Conservation (phyloP, 2,888 invertebrate species). For the Celastrina argiolus region DNA sequence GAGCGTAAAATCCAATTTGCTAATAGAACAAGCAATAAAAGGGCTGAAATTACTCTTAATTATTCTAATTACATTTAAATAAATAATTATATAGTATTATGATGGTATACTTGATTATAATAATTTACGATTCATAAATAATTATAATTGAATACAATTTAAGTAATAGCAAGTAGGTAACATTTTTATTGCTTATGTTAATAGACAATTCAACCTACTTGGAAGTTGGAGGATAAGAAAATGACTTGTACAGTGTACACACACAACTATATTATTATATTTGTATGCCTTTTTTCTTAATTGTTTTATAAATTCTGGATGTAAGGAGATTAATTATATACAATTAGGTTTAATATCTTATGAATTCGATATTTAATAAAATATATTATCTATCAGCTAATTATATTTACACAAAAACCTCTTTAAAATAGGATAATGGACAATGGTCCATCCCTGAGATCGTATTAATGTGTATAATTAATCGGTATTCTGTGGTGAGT, state of each 20-base stretch:
- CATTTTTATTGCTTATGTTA: neutral
- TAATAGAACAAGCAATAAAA: neutral
- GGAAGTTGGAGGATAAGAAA: neutral
- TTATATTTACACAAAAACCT: too few species aligned
- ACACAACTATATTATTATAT: neutral
- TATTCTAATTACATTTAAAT: neutral
- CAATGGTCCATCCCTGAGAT: too few species aligned
- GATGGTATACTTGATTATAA: neutral
- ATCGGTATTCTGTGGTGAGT: too few species aligned
- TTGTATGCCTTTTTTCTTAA: too few species aligned
- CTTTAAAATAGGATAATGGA: too few species aligned
- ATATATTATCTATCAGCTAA: too few species aligned
- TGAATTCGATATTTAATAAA: too few species aligned
- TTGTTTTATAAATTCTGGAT: too few species aligned
- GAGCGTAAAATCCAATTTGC: neutral
- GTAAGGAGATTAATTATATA: too few species aligned
- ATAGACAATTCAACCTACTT: constrained; percentile 1
- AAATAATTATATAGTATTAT: neutral
- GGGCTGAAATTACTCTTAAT: neutral
- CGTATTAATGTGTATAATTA: too few species aligned
- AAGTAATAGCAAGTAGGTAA: neutral
- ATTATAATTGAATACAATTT: constrained; percentile 10
- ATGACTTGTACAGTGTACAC: neutral
- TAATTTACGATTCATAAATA: constrained; percentile 7
- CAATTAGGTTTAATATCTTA: too few species aligned